Percentiles rank a stretch among this genome's conserved stretches.
Conservation (phyloP, 2,888 invertebrate genomes). For the Cephus nigrinus region DNA sequence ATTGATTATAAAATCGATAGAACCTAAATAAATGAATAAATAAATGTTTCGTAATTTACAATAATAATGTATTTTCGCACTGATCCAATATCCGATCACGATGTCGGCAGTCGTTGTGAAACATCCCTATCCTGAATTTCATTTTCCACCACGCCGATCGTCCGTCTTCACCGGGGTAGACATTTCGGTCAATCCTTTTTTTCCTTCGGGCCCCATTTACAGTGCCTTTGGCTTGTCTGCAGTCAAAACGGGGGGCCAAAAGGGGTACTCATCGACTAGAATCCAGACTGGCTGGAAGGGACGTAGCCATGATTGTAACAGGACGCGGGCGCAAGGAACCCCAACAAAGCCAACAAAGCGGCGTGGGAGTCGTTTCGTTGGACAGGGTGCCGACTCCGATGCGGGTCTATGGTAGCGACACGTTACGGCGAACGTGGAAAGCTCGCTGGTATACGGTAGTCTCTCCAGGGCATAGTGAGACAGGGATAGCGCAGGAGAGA, state of each 20-base stretch:
- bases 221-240: not conserved
- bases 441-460: not conserved
- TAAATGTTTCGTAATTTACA: slow-evolving; percentile 57
- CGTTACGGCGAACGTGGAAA: not conserved
- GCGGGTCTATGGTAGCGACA: slow-evolving; percentile 4
- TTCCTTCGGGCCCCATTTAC: not conserved
- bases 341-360: slow-evolving; percentile 28
- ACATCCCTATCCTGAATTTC: not conserved
- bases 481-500: not conserved
- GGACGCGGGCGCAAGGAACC: slow-evolving; percentile 32
- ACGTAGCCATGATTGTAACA: slow-evolving; percentile 27
- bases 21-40: slow-evolving; percentile 54
- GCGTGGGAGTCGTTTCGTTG: slow-evolving; percentile 6
- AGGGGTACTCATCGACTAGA: not conserved
- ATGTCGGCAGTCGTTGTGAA: not conserved
- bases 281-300: slow-evolving; percentile 2
- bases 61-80: slow-evolving; percentile 10
- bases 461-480: not conserved
- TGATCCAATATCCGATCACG: not conserved
- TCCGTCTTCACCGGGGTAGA: not conserved
- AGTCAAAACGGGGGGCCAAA: not conserved
- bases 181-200: not conserved
- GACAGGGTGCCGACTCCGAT: not conserved
- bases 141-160: not conserved
- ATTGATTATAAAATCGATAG: slow-evolving; percentile 55